These are phyloP conservation scores for Epicauta chinensis DNA, from an alignment of 1,140 invertebrate species.

Conservation along the genomic window DNA sequence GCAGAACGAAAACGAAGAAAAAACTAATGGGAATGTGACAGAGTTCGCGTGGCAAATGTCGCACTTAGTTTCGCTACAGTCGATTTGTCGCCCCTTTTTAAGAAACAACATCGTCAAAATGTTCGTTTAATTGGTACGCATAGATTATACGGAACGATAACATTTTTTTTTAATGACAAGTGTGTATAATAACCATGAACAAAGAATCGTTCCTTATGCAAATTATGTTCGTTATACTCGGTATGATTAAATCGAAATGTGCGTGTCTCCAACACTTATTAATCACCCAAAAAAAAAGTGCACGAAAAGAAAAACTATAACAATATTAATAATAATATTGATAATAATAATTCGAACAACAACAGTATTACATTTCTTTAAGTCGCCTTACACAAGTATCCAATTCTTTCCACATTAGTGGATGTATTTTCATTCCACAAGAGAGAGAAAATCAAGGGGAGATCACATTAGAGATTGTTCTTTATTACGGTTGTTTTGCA, in stretches of 20 bases:
- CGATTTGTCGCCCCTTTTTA: not conserved
- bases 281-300: slow-evolving; percentile 28
- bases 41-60: not conserved
- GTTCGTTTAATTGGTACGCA: slow-evolving; percentile 15
- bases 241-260: slow-evolving; percentile 38
- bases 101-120: slow-evolving; percentile 1
- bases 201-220: slow-evolving; percentile 33
- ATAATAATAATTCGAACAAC: too few relatives aligned
- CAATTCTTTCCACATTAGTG: slow-evolving; percentile 27
- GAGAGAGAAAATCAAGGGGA: slow-evolving; percentile 25
- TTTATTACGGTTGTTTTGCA: slow-evolving; percentile 36
- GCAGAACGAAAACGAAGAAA: too few relatives aligned
- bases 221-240: slow-evolving; percentile 34
- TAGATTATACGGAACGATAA: slow-evolving; percentile 13
- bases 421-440: slow-evolving; percentile 32
- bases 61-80: too few relatives aligned
- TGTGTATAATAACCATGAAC: slow-evolving; percentile 30
- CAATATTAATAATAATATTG: too few relatives aligned
- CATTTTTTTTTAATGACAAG: slow-evolving; percentile 10
- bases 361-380: slow-evolving; percentile 21
- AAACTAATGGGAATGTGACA: not conserved
- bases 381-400: slow-evolving; percentile 21
- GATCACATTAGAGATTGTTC: slow-evolving; percentile 33
- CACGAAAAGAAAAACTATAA: too few relatives aligned
- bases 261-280: slow-evolving; percentile 38